phyloP scores from a whole-genome alignment of 37 sponge, comb jelly and placozoan genomes.

The Cladorhizidae sp. region DNA sequence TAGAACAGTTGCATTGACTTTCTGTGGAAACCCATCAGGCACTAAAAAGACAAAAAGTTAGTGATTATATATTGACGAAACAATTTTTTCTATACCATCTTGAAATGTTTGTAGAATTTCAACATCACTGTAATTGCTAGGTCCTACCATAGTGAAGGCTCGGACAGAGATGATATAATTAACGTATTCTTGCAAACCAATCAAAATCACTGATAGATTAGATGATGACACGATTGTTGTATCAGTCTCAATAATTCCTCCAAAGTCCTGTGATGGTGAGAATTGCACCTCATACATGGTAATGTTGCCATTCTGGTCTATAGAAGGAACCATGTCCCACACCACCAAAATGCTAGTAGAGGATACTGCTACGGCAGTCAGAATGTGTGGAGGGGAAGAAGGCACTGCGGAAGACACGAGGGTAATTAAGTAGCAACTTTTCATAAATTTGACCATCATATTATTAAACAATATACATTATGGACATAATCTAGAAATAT shows the following conservation, averaged over 20 bases:
- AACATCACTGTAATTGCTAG: constrained; percentile 7
- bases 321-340: constrained; percentile 9
- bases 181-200: constrained; percentile 8
- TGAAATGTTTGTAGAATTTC: constrained; percentile 2
- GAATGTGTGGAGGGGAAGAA: constrained; percentile 17
- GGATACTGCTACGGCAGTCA: not conserved
- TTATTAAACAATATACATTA: no score
- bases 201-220: not conserved
- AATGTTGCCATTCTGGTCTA: constrained; percentile 38
- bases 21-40: not conserved
- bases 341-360: constrained; percentile 10
- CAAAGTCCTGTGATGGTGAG: constrained; percentile 1
- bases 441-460: no score
- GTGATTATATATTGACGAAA: not conserved
- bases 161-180: constrained; percentile 23
- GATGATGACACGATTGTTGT: not conserved
- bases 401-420: constrained; percentile 26
- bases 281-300: constrained; percentile 24
- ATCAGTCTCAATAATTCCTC: not conserved
- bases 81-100: not conserved
- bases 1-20: not conserved
- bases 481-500: no score
- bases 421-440: no score
- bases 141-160: constrained; percentile 25
- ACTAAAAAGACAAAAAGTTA: not conserved